phyloP scores from a whole-genome alignment of 1,140 invertebrate genomes.

The Drosophila obscura region DNA sequence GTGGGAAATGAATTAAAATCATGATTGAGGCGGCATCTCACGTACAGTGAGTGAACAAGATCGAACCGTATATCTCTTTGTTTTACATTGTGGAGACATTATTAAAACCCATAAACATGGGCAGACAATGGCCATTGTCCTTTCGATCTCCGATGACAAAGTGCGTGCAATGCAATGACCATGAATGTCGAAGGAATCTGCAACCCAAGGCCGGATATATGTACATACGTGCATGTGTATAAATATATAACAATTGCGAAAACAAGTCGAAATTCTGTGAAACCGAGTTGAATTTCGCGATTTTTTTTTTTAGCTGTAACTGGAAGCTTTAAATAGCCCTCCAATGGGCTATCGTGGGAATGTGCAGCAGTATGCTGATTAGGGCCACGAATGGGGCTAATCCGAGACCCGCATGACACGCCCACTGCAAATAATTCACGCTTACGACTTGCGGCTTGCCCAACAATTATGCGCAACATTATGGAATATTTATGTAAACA shows the following conservation, averaged over 20 bases:
- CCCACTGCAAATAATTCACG: constrained; percentile 56
- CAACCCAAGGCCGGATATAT: neutral
- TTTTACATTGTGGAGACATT: constrained; percentile 10
- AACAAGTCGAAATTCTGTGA: constrained; percentile 21
- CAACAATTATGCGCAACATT: constrained; percentile 72
- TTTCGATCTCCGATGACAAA: constrained; percentile 30
- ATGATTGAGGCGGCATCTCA: constrained; percentile 12
- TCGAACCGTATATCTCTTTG: constrained; percentile 23
- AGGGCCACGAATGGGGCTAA: constrained; percentile 27
- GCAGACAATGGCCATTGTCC: constrained; percentile 70
- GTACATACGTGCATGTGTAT: constrained; percentile 9
- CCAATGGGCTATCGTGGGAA: constrained; percentile 30
- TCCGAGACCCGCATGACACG: constrained; percentile 39
- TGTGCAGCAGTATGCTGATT: constrained; percentile 47
- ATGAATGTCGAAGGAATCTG: constrained; percentile 14
- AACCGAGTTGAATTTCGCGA: neutral
- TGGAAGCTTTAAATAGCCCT: neutral
- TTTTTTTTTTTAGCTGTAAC: neutral
- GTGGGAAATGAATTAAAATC: constrained; percentile 5
- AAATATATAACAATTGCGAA: constrained; percentile 31
- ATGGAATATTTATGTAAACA: constrained; percentile 56
- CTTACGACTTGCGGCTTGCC: constrained; percentile 42
- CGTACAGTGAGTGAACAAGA: neutral
- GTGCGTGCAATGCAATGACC: constrained; percentile 17
- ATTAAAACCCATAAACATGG: constrained; percentile 22